phyloP scores from a whole-genome alignment of 2,113 vertebrate species.

The Triplophysa siluroides region DNA sequence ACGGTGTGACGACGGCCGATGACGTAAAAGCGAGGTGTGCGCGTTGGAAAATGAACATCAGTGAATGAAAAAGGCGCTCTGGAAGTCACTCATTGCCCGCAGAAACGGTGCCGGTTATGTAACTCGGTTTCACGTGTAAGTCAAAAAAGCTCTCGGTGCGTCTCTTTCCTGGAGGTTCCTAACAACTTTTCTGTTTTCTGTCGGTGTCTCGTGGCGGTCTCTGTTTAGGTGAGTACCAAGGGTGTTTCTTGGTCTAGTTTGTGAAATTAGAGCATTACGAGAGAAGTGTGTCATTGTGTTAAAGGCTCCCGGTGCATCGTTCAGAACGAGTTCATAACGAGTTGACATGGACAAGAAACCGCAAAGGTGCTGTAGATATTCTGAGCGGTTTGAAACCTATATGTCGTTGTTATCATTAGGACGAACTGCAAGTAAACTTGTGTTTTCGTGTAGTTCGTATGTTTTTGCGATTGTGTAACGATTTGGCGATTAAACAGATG shows the following conservation, averaged over 20 bases:
- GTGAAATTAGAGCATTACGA: slow-evolving; percentile 37
- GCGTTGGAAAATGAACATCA: slow-evolving; percentile 65
- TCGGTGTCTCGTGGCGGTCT: slow-evolving; percentile 17
- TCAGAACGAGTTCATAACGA: background rate
- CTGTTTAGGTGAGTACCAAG: slow-evolving; percentile 61
- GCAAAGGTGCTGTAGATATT: background rate
- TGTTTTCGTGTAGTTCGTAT: background rate
- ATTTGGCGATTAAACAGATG: background rate
- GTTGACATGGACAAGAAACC: background rate
- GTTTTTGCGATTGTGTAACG: background rate
- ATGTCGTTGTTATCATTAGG: background rate
- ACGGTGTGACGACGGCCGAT: slow-evolving; percentile 40
- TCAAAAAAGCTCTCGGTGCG: slow-evolving; percentile 59
- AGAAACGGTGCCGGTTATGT: slow-evolving; percentile 72
- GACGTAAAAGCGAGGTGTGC: slow-evolving; percentile 48
- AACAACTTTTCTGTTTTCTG: slow-evolving; percentile 37
- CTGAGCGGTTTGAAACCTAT: too few species aligned
- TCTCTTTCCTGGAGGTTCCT: slow-evolving; percentile 36
- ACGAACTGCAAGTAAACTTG: background rate
- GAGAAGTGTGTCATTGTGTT: slow-evolving; percentile 39
- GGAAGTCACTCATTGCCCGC: slow-evolving; percentile 61
- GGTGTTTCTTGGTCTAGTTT: slow-evolving; percentile 38
- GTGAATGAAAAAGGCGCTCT: slow-evolving; percentile 49
- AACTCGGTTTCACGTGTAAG: slow-evolving; percentile 70
- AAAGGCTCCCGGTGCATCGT: slow-evolving; percentile 17